Conservation (phyloP, 2,888 invertebrate genomes). For the Nemurella pictetii region DNA sequence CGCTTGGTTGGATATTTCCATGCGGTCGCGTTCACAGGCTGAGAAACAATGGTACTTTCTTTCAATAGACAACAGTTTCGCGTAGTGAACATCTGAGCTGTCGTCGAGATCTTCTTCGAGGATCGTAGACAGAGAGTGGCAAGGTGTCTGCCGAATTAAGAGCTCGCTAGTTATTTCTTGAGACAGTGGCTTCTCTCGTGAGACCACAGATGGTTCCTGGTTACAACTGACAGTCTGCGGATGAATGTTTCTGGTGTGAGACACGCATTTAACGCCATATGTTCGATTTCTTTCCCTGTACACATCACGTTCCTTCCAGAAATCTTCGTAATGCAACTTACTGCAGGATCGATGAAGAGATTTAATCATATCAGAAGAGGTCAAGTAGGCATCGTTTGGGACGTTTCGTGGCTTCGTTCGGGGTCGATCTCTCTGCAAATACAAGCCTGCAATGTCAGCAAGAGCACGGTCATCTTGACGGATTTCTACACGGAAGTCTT, state of each 20-base stretch:
- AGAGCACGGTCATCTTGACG: too few species aligned
- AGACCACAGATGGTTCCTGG: neutral
- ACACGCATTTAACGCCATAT: too few species aligned
- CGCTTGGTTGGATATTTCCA: too few species aligned
- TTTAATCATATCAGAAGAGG: neutral
- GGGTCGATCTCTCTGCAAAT: too few species aligned
- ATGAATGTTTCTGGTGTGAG: too few species aligned
- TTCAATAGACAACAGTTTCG: neutral
- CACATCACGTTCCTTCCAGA: too few species aligned
- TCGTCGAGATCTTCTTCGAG: neutral
- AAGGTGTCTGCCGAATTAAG: neutral
- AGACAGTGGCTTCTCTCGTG: neutral
- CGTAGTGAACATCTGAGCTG: neutral
- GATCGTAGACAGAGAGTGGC: neutral
- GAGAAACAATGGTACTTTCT: conserved; percentile 1
- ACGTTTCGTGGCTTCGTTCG: neutral
- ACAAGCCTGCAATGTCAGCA: too few species aligned
- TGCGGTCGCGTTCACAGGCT: neutral
- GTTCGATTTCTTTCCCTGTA: too few species aligned
- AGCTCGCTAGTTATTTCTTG: neutral
- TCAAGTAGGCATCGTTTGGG: neutral
- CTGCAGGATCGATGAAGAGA: neutral
- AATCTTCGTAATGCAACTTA: too few species aligned
- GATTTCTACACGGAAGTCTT: too few species aligned
- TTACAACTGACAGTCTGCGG: too few species aligned